Percentiles rank a stretch among this genome's conserved stretches.
Conservation (phyloP, 2,113 vertebrate genomes). For the Chiloscyllium plagiosum region DNA sequence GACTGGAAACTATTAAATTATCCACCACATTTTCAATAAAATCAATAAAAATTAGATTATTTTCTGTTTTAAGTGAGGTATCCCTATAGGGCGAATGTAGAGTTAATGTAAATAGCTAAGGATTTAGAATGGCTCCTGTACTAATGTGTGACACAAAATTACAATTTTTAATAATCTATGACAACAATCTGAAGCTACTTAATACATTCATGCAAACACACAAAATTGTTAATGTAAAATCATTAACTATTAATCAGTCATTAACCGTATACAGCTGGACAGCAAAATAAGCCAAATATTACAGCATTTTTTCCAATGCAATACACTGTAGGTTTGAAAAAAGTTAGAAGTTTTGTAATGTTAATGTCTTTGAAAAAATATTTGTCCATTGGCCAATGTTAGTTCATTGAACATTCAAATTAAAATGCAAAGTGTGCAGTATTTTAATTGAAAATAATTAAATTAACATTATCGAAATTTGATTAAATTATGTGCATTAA, state of each 20-base stretch:
- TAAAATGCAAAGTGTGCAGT: not conserved
- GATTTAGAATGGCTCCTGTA: not conserved
- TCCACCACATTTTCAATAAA: not conserved
- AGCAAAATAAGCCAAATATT: not conserved
- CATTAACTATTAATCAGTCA: not conserved
- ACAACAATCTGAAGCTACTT: not conserved
- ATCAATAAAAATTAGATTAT: not conserved
- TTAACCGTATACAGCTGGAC: not conserved
- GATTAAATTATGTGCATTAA: not conserved
- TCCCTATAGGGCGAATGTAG: not conserved
- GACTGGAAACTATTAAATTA: not conserved
- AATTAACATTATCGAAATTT: not conserved
- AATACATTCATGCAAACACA: not conserved
- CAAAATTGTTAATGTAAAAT: slow-evolving; percentile 20
- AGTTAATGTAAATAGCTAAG: not conserved
- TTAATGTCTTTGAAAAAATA: not conserved
- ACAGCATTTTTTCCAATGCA: not conserved
- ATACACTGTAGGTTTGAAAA: not conserved
- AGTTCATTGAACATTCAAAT: slow-evolving; percentile 3
- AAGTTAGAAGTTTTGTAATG: slow-evolving; percentile 8
- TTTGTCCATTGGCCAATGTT: not conserved
- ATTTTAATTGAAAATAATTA: slow-evolving; percentile 18
- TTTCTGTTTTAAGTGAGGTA: not conserved
- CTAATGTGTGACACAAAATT: not conserved
- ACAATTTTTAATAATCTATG: not conserved